phyloP scores from a whole-genome alignment of 2,797 vertebrate genomes.

The Rousettus madagascariensis region DNA sequence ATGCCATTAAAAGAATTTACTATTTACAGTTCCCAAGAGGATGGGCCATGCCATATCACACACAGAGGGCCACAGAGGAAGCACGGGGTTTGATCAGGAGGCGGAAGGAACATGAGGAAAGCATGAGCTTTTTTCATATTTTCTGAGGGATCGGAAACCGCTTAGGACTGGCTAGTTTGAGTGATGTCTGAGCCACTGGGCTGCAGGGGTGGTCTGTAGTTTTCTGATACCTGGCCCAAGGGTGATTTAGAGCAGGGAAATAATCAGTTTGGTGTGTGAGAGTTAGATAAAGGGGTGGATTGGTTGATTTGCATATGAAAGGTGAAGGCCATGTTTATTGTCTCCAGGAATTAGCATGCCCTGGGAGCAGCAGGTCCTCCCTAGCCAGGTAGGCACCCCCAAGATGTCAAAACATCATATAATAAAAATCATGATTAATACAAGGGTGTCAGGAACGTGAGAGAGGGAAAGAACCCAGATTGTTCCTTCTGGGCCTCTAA shows the following conservation, averaged over 20 bases:
- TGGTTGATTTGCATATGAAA: background rate
- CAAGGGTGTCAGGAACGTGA: background rate
- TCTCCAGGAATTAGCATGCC: background rate
- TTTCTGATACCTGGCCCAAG: background rate
- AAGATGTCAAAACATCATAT: background rate
- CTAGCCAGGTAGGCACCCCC: background rate
- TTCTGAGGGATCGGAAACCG: background rate
- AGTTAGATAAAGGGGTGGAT: background rate
- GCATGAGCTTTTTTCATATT: background rate
- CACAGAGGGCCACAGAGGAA: background rate
- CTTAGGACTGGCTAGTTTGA: background rate
- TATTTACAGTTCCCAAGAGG: background rate
- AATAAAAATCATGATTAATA: background rate
- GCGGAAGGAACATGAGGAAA: background rate
- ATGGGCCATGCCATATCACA: rapidly evolving
- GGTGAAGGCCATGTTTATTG: background rate
- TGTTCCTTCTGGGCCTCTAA: background rate
- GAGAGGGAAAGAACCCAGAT: background rate
- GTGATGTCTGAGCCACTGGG: background rate
- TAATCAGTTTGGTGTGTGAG: background rate
- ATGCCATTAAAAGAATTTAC: background rate
- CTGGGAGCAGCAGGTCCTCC: background rate
- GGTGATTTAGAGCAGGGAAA: background rate
- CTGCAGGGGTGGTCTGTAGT: background rate
- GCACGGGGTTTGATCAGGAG: background rate